Evolutionary conservation across 1,140 invertebrate species (phyloP).

Genomic region (Aphelenchoides avenae): DNA sequence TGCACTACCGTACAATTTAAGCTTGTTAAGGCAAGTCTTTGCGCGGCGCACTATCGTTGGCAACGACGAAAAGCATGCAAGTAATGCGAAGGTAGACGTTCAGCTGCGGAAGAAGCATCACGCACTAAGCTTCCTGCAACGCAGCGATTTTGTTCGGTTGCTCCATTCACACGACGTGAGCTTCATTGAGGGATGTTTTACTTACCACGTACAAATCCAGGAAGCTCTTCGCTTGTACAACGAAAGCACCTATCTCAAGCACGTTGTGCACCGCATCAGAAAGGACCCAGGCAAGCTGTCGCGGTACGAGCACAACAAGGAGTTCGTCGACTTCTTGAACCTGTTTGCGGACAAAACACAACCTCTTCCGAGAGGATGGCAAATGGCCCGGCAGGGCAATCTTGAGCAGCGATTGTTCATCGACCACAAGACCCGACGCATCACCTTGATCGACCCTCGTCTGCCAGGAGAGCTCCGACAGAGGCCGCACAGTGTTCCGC

Average conservation of each 20-base stretch:
- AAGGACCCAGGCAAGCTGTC: conserved; percentile 79
- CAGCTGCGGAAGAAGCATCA: conserved; percentile 61
- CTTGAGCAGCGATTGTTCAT: conserved; percentile 80
- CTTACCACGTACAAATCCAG: conserved; percentile 45
- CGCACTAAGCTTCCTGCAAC: conserved; percentile 76
- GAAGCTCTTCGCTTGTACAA: conserved; percentile 64
- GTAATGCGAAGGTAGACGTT: conserved; percentile 12
- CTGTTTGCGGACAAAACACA: conserved; percentile 78
- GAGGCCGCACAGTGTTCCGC: neutral
- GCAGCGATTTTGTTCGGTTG: conserved; percentile 85
- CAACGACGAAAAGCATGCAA: neutral
- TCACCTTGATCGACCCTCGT: conserved; percentile 91
- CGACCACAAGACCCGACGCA: conserved; percentile 82
- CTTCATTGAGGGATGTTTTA: conserved; percentile 2
- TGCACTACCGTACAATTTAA: conserved; percentile 13
- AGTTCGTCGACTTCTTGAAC: conserved; percentile 84
- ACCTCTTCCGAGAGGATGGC: conserved; percentile 83
- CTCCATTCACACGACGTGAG: conserved; percentile 79
- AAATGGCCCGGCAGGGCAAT: conserved; percentile 67
- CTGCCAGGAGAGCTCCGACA: conserved; percentile 69
- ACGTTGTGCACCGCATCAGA: conserved; percentile 86
- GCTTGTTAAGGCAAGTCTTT: neutral
- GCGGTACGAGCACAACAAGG: conserved; percentile 81
- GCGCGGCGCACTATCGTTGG: neutral
- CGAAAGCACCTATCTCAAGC: conserved; percentile 66